Percentiles rank a stretch among this genome's conserved stretches.
Conservation (phyloP, 1,140 invertebrate species). For the Harlomillsia oculata region DNA sequence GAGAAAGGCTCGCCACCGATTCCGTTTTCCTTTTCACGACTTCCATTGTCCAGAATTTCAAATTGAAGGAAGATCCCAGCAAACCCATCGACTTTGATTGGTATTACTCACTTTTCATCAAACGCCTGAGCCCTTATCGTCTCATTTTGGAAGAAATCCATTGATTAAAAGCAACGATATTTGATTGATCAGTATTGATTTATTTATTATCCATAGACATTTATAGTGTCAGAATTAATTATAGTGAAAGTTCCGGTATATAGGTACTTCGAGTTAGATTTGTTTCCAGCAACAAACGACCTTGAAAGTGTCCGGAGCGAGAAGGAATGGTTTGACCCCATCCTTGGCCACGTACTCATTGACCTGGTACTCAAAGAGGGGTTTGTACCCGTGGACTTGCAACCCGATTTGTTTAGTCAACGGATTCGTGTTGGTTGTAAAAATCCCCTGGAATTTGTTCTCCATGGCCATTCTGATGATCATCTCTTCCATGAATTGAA, state of each 20-base stretch:
- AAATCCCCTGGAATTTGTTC: slow-evolving; percentile 58
- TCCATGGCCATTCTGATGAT: slow-evolving; percentile 54
- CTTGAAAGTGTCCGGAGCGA: slow-evolving; percentile 60
- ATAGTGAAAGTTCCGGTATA: too few species aligned
- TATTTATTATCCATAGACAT: too few species aligned
- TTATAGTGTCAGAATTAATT: too few species aligned
- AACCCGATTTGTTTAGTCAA: slow-evolving; percentile 67
- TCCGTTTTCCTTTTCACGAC: too few species aligned
- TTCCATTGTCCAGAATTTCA: too few species aligned
- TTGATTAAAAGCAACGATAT: background rate
- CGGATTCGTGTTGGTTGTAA: slow-evolving; percentile 76
- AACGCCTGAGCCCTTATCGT: too few species aligned
- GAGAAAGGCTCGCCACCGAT: too few species aligned
- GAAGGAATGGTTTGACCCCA: slow-evolving; percentile 58
- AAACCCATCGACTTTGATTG: too few species aligned
- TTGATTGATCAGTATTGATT: too few species aligned
- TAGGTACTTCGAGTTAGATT: background rate
- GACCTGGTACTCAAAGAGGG: slow-evolving; percentile 64
- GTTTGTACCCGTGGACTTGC: slow-evolving; percentile 72
- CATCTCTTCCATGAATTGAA: slow-evolving; percentile 65
- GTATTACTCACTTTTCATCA: too few species aligned
- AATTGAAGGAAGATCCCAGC: too few species aligned
- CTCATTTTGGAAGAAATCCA: background rate
- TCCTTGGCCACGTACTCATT: slow-evolving; percentile 62
- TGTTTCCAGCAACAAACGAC: slow-evolving; percentile 64